Base-by-base conservation (phyloP, 1,140 invertebrate species). In the Ips nitidus region DNA sequence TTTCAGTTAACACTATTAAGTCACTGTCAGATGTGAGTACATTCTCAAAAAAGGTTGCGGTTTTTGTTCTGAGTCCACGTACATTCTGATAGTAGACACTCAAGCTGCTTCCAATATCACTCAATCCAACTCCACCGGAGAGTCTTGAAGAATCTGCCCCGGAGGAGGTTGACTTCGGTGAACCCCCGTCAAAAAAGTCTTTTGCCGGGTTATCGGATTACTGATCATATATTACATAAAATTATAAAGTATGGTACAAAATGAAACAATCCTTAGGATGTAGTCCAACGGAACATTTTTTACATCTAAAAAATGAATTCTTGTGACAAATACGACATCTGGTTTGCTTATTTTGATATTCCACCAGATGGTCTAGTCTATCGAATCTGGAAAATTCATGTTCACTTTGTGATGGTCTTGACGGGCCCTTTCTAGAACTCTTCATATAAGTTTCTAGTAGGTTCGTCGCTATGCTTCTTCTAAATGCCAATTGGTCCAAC, bases 401-500 rank as follows among this genome's bases (percentile, higher is more conserved):
- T 7, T 41, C 41, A 57, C 68, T 66, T n/a, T 45, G 7, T 61
- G 40, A 50, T 52, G 41, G 60, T 2, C 7, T 50, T 41, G n/a
- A 55, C 41, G 36, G 67, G 36, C 70, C 67, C 65, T 57, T 68
- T 69, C 69, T 74, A 5, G 39, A 53, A 41, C n/a, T 39, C 41
- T 61, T 75, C 61, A 70, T 71, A 62, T 71, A 52, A n/a, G 66
- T 67, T 73, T 76, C 69, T 45, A 75, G 52, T 8, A 74, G 47
- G 6, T 56, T 58, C 3, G 38, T 41, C 6, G 72, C 74, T 59
- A 77, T 55, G 8, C 52, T 39, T 70, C 74, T 63, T 68, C 73
- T 47, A 64, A 78, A 78, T 41, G 58, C 41, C n/a, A 79, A 63
- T 37, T 73, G 70, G 43, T 76, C 73, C 52, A 75, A 36, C 42